Base-by-base conservation (phyloP, 2,888 invertebrate species). In the Pachycephus smyrnensis region DNA sequence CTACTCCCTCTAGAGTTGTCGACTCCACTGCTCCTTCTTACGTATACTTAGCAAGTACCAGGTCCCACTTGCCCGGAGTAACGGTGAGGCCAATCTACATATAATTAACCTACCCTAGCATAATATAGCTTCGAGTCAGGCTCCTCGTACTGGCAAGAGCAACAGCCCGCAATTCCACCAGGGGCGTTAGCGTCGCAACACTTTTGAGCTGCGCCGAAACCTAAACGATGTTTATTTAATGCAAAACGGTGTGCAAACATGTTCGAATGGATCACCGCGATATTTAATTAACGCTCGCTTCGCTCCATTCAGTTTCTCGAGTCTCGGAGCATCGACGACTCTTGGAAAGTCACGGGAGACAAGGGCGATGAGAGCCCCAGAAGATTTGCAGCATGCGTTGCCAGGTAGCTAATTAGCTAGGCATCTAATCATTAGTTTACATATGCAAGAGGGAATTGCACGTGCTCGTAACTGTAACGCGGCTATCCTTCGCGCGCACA, bases 21-120 rank as follows among this genome's bases (percentile, higher is more conserved):
- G 79, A 74, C 40, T 79, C 80, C 23, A 1, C 23, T 30, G 74
- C 36, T 35, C 30, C 30, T 35, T 74, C 23, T 36, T 36, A 32
- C n/a, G n/a, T 35, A 69, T 3, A 71, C 23, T 68, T 32, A 55
- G 40, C 40, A 55, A 55, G 40, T 55, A 55, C 23, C 23, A 23
- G 40, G 40, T 4, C 40, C 23, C 40, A 23, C 15, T 55, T 55
- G 40, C 69, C 74, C 68, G 73, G 79, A 80, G 80, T 80, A 75
- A 80, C 79, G 78, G 77, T 73, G 71, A 75, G 77, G 80, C 82
- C 82, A 78, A 83, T 84, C 81, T 82, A 68, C 84, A 82, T 83
- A 76, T 80, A 80, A 84, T 84, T 84, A 82, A 82, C 80, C 75
- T 71, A 31, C n/a, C 23, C 68, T 55, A n/a, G 73, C 30, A 77